Percentiles rank a stretch among this genome's conserved stretches.
These are phyloP conservation scores for Cyrtorhinus lividipennis DNA, from an alignment of 1,140 invertebrate genomes.

Conservation along the genomic window DNA sequence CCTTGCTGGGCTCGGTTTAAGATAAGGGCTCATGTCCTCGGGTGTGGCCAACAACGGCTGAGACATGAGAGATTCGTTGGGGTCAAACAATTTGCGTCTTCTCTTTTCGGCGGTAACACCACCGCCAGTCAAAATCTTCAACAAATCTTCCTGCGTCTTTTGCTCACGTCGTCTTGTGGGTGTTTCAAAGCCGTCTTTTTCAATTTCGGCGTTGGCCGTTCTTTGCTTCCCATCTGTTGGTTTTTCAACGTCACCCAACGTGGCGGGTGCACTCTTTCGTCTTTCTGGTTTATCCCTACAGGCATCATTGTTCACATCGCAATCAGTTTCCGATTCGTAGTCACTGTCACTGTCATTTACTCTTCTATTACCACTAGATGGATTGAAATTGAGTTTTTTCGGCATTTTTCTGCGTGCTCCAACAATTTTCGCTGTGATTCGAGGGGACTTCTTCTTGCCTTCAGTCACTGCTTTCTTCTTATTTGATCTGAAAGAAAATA, in stretches of 20 bases:
- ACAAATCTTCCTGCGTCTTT: background rate
- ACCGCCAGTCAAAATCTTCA: background rate
- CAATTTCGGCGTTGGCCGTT: background rate
- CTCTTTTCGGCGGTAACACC: background rate
- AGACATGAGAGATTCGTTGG: background rate
- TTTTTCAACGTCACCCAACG: background rate
- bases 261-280: background rate
- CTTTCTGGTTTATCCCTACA: background rate
- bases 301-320: background rate
- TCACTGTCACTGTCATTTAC: background rate
- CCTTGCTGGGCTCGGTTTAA: too few species aligned
- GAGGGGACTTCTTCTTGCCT: background rate
- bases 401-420: background rate
- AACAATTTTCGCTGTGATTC: too few species aligned
- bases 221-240: background rate
- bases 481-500: background rate
- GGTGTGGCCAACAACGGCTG: background rate
- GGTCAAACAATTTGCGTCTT: conserved; percentile 14
- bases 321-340: background rate
- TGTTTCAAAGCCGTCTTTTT: background rate
- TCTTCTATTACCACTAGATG: background rate
- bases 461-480: background rate
- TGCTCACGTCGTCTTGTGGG: background rate
- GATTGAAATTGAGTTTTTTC: background rate
- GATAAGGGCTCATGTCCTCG: background rate